Conservation (phyloP, 2,113 vertebrate genomes). For the Microcebus lehilahytsara region DNA sequence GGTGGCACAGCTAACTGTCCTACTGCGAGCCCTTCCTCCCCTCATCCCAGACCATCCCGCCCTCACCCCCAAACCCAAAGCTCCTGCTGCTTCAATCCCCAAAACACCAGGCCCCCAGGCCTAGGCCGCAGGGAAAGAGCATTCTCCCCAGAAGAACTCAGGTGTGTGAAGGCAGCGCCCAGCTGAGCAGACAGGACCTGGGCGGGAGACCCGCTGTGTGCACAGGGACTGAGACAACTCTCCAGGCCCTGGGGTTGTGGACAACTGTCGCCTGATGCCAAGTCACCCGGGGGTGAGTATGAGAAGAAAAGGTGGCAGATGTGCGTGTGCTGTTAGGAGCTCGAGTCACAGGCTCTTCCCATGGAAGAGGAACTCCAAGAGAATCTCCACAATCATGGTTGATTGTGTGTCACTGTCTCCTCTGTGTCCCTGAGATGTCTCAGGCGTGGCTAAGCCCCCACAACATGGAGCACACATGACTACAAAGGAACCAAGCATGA, state of each 20-base stretch:
- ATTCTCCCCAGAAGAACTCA: not conserved
- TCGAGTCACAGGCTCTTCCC: fast-evolving
- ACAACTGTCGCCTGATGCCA: no score
- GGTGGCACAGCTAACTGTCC: fast-evolving
- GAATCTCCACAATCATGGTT: fast-evolving
- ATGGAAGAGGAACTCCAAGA: not conserved
- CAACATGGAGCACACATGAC: not conserved
- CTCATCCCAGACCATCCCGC: no score
- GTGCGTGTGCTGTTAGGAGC: not conserved
- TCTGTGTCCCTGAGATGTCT: fast-evolving
- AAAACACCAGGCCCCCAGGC: not conserved
- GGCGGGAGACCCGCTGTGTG: not conserved
- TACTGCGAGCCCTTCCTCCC: no score
- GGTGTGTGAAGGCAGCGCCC: fast-evolving
- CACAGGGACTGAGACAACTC: not conserved
- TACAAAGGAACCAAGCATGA: not conserved
- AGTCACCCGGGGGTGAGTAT: not conserved
- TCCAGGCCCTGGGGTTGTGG: no score
- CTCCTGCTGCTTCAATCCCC: not conserved
- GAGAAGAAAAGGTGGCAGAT: not conserved
- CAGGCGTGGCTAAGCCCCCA: not conserved
- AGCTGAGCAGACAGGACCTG: not conserved
- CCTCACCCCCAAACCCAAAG: fast-evolving
- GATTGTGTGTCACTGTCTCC: fast-evolving
- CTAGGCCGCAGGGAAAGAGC: not conserved